Evolutionary conservation across 2,113 vertebrate genomes (phyloP).

Genomic region (Corythornis madagascariensis): DNA sequence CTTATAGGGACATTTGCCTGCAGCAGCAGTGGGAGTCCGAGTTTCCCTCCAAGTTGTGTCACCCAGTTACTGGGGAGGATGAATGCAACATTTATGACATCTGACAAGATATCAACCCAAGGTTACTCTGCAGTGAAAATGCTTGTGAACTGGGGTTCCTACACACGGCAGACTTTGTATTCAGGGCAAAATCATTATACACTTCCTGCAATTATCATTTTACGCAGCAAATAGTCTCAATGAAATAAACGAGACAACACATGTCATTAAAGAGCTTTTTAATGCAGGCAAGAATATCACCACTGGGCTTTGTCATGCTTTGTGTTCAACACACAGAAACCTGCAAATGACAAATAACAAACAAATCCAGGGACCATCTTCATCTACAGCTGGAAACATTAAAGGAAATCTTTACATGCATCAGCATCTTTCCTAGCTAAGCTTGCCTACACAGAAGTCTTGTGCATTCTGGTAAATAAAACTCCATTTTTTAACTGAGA

Average conservation of each 20-base stretch:
- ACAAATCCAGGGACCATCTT: not conserved
- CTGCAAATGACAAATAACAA: not conserved
- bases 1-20: accelerated
- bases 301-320: not conserved
- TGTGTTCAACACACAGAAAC: not conserved
- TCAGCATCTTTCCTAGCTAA: not conserved
- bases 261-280: not conserved
- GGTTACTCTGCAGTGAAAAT: not conserved
- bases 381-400: not conserved
- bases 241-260: not conserved
- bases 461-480: not conserved
- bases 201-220: not conserved
- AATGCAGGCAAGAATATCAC: not conserved
- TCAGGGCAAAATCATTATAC: not conserved
- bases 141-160: not conserved
- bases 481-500: not conserved
- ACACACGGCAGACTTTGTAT: not conserved
- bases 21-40: not conserved
- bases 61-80: not conserved
- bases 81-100: not conserved
- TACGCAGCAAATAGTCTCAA: not conserved
- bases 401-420: not conserved
- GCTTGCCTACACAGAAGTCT: not conserved
- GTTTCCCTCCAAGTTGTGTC: not conserved
- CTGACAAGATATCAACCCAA: not conserved